Evolutionary conservation across 64 coral and sea anemone genomes (phyloP).

Genomic region (Orbicella faveolata): DNA sequence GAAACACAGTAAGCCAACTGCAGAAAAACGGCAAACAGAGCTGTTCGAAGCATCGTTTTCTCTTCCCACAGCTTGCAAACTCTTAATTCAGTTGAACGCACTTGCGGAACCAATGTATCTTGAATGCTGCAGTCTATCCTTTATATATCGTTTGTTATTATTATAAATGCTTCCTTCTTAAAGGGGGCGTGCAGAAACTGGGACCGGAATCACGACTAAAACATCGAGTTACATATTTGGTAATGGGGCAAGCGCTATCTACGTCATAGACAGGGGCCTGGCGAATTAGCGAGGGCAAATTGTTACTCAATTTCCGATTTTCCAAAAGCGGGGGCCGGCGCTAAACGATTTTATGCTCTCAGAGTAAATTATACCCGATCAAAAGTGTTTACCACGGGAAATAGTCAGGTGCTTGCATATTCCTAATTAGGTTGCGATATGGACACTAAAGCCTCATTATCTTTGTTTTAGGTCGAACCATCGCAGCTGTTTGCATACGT

Average conservation of each 20-base stretch:
- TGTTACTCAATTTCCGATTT: slow-evolving; percentile 10
- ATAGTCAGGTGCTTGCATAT: not conserved
- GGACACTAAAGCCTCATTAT: not conserved
- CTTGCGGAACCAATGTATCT: not conserved
- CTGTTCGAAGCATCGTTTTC: not conserved
- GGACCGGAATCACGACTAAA: not conserved
- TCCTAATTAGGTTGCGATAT: not conserved
- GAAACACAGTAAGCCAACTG: not conserved
- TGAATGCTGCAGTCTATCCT: not conserved
- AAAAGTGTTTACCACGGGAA: too few species aligned
- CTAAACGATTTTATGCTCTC: not conserved
- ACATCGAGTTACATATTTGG: slow-evolving; percentile 11
- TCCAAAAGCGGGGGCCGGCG: not conserved
- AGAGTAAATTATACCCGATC: not conserved
- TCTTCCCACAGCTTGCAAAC: not conserved
- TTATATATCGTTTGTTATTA: not conserved
- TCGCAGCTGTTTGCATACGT: too few species aligned
- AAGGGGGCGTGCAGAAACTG: not conserved
- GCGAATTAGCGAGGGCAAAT: not conserved
- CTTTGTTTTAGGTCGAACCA: too few species aligned
- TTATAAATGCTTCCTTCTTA: not conserved
- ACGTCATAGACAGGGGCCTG: not conserved
- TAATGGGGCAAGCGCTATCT: not conserved
- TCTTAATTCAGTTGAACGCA: not conserved
- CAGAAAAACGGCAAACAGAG: not conserved